Base-by-base conservation (phyloP, 2,113 vertebrate genomes). In the Anthoscopus minutus region DNA sequence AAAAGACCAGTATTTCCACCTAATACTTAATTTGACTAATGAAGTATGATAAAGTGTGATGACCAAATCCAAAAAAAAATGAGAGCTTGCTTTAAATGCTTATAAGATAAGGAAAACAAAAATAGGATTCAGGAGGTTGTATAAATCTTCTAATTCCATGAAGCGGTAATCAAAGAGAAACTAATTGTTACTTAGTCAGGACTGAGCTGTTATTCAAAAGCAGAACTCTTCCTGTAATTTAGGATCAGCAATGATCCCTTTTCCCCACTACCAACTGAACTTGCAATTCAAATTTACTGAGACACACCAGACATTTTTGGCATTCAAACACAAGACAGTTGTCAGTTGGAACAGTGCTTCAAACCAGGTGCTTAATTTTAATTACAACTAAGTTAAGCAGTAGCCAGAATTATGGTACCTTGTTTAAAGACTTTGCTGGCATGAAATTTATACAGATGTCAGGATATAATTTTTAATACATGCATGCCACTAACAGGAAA, bases 311-410 rank as follows among this genome's bases (percentile, higher is more conserved):
- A 83, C 31, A 69, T 77, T 77, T 88, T 10, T 93, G 87, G 81
- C 92, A 71, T 51, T 62, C 50, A 82, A 86, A 56, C 35, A 23
- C 40, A 58, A 93, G 35, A 64, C 38, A 27, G 31, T 86, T 86
- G 67, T 94, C 76, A 61, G 72, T 24, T 89, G 50, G 67, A 88
- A 54, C 27, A 80, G 33, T 24, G 15, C 67, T 89, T 95, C 84
- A 86, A 76, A 95, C 64, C 58, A 93, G 72, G 77, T 94, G 84
- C 58, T 86, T 90, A 69, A 77, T 64, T 94, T 91, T 94, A 88
- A 96, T 93, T 85, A 82, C n/a, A 88, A 72, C 48, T 84, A 87
- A 77, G 58, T 89, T 84, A 72, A 86, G 53, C 65, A 86, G 66
- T 44, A 90, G 70, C 51, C 74, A 92, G 56, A 79, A 88, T 66